These are phyloP conservation scores for Latrodectus geometricus DNA, from an alignment of 1,140 invertebrate species.

Conservation along the genomic window DNA sequence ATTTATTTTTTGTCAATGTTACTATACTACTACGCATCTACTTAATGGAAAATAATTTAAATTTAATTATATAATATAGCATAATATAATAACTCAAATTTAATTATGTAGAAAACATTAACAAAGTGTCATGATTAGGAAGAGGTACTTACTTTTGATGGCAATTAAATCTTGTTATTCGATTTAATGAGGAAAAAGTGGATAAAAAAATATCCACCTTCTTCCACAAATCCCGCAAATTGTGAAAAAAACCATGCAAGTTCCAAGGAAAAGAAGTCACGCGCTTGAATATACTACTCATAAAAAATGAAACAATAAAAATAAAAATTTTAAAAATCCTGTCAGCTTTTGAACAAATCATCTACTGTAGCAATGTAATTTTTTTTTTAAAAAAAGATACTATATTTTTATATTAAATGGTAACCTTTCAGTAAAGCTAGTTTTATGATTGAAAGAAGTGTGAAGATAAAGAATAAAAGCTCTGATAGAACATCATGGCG, in stretches of 20 bases:
- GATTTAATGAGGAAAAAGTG: not conserved
- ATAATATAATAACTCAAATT: too few species aligned
- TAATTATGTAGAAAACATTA: too few species aligned
- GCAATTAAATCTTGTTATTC: not conserved
- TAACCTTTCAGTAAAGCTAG: slow-evolving; percentile 41
- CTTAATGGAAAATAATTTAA: too few species aligned
- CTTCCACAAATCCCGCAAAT: not conserved
- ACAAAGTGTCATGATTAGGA: too few species aligned
- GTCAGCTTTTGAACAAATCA: slow-evolving; percentile 17
- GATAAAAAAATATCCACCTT: not conserved
- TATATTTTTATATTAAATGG: slow-evolving; percentile 10
- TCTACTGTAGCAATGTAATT: not conserved
- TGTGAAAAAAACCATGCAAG: not conserved
- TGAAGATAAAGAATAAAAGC: slow-evolving; percentile 4
- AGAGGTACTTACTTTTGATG: not conserved
- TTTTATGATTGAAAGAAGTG: slow-evolving; percentile 49
- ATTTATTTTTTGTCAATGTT: too few species aligned
- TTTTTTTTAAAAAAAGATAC: slow-evolving; percentile 11
- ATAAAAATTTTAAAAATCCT: not conserved
- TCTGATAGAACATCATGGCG: not conserved
- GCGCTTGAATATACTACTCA: not conserved
- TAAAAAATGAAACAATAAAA: not conserved
- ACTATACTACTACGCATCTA: too few species aligned
- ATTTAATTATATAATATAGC: too few species aligned
- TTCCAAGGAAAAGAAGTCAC: not conserved